Evolutionary conservation across 2,797 vertebrate species (phyloP).

Genomic region (Crax fasciolata): DNA sequence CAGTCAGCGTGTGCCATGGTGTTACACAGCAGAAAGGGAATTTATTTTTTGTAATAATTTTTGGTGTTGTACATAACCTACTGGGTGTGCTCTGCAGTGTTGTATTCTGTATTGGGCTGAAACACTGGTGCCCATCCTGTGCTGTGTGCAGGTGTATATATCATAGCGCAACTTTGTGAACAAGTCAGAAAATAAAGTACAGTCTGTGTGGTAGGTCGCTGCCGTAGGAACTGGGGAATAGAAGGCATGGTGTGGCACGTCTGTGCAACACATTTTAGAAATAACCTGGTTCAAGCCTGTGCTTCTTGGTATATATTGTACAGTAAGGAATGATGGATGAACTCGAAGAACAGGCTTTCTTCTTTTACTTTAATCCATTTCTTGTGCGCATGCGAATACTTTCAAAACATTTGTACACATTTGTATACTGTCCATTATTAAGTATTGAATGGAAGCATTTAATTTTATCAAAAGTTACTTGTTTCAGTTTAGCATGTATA

Average conservation of each 20-base stretch:
- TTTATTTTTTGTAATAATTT: background rate
- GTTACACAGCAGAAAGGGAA: background rate
- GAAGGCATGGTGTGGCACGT: background rate
- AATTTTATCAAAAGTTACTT: background rate
- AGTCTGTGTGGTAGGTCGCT: background rate
- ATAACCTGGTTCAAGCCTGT: background rate
- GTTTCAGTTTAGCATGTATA: background rate
- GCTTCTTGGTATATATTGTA: fast-evolving
- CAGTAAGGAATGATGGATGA: background rate
- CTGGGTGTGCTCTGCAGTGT: background rate
- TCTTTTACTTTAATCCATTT: background rate
- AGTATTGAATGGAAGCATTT: background rate
- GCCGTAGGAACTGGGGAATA: background rate
- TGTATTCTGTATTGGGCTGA: background rate
- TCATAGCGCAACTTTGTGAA: background rate
- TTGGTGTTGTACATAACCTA: background rate
- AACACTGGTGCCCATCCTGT: background rate
- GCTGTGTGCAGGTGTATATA: background rate
- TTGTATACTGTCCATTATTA: background rate
- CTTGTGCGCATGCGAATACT: background rate
- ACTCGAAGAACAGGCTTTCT: background rate
- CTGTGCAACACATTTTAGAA: background rate
- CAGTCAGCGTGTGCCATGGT: background rate
- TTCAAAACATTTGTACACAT: background rate
- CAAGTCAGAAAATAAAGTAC: background rate